Evolutionary conservation across 2,797 vertebrate species (phyloP).

Genomic region (Pipistrellus pygmaeus): DNA sequence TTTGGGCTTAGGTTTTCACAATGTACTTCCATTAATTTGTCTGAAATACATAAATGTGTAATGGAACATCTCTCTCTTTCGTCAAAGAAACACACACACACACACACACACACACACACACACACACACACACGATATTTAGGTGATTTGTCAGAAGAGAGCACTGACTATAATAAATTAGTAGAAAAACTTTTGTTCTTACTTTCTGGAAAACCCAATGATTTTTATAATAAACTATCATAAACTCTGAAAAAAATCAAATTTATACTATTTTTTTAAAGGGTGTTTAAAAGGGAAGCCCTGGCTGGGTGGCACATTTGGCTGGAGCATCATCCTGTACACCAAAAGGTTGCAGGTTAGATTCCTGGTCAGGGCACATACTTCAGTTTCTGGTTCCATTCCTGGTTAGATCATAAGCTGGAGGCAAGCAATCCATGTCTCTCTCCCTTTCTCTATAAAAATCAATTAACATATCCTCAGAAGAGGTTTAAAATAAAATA

Average conservation of each 20-base stretch:
- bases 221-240: slow-evolving; percentile 42
- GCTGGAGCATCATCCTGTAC: not conserved
- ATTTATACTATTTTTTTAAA: not conserved
- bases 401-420: not conserved
- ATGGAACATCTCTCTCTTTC: not conserved
- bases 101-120: slow-evolving; percentile 1
- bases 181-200: slow-evolving; percentile 9
- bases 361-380: not conserved
- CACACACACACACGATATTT: not conserved
- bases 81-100: not conserved
- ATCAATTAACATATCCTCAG: not conserved
- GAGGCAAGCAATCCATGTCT: not conserved
- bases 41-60: slow-evolving; percentile 53
- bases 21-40: slow-evolving; percentile 51
- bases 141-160: slow-evolving; percentile 55
- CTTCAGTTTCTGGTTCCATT: not conserved
- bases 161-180: slow-evolving; percentile 54
- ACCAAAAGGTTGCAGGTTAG: not conserved
- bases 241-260: slow-evolving; percentile 16
- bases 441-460: not conserved
- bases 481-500: not conserved
- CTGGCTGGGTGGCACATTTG: not conserved
- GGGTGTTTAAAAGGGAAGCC: not conserved
- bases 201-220: slow-evolving; percentile 50
- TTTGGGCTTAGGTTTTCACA: slow-evolving; percentile 44